These are phyloP conservation scores for Eumerus sabulonum DNA, from an alignment of 2,888 invertebrate species.

Conservation along the genomic window DNA sequence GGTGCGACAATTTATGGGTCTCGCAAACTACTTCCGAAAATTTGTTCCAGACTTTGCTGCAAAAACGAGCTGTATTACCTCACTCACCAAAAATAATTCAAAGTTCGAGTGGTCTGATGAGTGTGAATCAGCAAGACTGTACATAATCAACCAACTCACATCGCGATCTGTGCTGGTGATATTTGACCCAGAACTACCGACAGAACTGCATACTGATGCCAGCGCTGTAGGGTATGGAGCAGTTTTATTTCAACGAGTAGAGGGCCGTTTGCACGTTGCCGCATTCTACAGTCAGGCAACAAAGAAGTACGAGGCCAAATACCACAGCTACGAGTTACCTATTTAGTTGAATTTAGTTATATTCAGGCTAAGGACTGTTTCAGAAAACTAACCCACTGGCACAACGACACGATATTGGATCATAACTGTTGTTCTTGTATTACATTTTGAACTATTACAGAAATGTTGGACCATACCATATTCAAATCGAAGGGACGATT, in stretches of 20 bases:
- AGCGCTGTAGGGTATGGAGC: conserved; percentile 15
- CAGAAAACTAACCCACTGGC: too few relatives aligned
- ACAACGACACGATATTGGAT: too few relatives aligned
- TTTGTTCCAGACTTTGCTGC: conserved; percentile 38
- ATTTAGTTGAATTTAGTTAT: too few relatives aligned
- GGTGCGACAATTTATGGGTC: conserved; percentile 43
- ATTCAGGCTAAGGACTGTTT: too few relatives aligned
- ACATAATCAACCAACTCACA: conserved; percentile 19
- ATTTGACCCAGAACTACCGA: conserved; percentile 20
- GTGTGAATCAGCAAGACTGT: conserved; percentile 14
- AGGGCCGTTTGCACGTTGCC: too few relatives aligned
- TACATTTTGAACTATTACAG: too few relatives aligned
- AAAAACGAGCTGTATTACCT: conserved; percentile 32
- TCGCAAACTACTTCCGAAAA: conserved; percentile 45
- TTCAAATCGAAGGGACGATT: too few relatives aligned
- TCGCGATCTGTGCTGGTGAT: conserved; percentile 19
- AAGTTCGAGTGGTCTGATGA: conserved; percentile 34
- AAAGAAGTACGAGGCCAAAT: conserved; percentile 21
- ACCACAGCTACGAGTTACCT: conserved; percentile 25
- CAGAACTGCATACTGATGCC: conserved; percentile 33
- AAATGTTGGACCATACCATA: too few relatives aligned
- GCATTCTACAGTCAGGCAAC: conserved; percentile 25
- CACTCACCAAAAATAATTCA: conserved; percentile 23
- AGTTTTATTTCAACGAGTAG: not conserved
- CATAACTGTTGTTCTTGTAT: too few relatives aligned